phyloP scores from a whole-genome alignment of 2,797 vertebrate genomes.

The Acrocephalus scirpaceus region DNA sequence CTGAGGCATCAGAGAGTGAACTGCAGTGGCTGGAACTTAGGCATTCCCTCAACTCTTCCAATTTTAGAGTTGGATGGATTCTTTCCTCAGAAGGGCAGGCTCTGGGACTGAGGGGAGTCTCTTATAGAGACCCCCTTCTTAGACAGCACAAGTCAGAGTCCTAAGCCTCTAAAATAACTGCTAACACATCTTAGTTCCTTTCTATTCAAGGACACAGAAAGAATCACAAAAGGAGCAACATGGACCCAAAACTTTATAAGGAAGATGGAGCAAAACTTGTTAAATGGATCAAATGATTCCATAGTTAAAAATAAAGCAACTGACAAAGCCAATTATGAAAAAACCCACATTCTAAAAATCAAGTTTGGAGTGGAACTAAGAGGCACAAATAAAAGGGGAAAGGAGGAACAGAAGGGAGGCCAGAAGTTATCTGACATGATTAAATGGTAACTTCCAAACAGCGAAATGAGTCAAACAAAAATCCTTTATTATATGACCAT shows the following conservation, averaged over 20 bases:
- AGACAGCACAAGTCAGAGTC: not conserved
- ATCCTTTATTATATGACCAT: not conserved
- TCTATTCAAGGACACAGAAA: not conserved
- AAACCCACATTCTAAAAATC: not conserved
- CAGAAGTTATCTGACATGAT: slow-evolving; percentile 10
- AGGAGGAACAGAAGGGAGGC: not conserved
- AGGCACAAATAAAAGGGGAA: not conserved
- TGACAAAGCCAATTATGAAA: not conserved
- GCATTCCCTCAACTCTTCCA: not conserved
- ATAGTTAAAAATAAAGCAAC: not conserved
- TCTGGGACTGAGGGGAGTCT: not conserved
- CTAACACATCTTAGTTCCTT: not conserved
- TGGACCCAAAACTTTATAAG: not conserved
- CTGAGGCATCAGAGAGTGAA: not conserved
- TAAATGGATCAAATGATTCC: not conserved
- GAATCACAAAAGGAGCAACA: not conserved
- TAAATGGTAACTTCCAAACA: not conserved
- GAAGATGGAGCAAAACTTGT: not conserved
- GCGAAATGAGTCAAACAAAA: slow-evolving; percentile 11
- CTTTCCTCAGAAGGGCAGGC: not conserved
- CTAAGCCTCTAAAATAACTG: not conserved
- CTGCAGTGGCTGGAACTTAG: not conserved
- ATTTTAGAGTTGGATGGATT: not conserved
- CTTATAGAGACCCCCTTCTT: not conserved
- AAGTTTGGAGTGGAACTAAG: not conserved